Evolutionary conservation across 2,113 vertebrate species (phyloP), one percentile per base, ranked within the genome.

Genomic region (Phalacrocorax brasilianus): DNA sequence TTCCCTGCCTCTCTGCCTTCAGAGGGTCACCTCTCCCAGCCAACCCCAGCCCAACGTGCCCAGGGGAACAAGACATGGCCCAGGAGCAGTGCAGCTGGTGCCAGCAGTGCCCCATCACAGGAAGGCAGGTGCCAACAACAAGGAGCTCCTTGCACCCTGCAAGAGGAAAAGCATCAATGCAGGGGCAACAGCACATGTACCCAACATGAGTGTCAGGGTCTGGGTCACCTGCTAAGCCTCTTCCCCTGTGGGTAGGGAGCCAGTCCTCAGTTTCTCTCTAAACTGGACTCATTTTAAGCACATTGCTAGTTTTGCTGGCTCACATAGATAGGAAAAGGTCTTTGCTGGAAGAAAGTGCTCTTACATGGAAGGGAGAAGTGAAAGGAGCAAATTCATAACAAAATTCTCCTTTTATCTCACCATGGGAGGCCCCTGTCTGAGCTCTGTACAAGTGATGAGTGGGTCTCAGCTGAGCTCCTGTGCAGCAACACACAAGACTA

Each of bases 341-440:
- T 62, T 50, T 21, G 40, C 11, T 80, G 53, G 63, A 82, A 68
- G 56, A 78, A 85, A 11, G 21, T 11, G 9, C 42, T 28, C 47
- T 35, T 30, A 35, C 2, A 3, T 2, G 2, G 22, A n/a, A 9
- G 24, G 21, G n/a, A 73, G 38, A 52, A 59, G 23, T 8, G 27
- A 86, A 90, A 66, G 12, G 21, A 66, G 14, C 6, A 50, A 52
- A 35, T 12, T 58, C 3, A 5, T 47, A 10, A 53, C 33, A 61
- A 75, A 76, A 15, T 12, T 73, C 11, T 68, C 28, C 15, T 52
- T n/a, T 88, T 9, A 14, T 22, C 8, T 70, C 0, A 0, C 35
- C 2, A 0, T 9, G 11, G n/a, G 5, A 72, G 22, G 11, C 11
- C 11, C 17, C 19, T 28, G 5, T 38, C 38, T 5, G 8, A 78